phyloP scores from a whole-genome alignment of 1,140 invertebrate genomes.

The Potamilus streckersoni region DNA sequence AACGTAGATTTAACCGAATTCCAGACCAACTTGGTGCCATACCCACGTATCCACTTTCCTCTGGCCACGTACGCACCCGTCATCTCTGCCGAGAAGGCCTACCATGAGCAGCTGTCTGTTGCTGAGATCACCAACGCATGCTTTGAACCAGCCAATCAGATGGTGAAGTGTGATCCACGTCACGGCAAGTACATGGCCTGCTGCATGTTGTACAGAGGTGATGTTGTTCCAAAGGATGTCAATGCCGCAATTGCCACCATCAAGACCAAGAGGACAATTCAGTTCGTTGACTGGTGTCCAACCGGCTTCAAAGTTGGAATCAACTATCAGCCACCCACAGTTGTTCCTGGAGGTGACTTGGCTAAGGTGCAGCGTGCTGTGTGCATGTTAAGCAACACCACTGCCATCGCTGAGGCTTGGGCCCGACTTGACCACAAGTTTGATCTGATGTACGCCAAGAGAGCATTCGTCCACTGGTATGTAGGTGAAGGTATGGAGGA shows the following conservation, averaged over 20 bases:
- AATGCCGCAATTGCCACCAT: conserved; percentile 83
- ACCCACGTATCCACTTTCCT: conserved; percentile 66
- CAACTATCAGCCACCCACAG: conserved; percentile 69
- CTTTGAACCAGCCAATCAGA: conserved; percentile 84
- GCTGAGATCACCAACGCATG: conserved; percentile 78
- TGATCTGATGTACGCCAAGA: conserved; percentile 71
- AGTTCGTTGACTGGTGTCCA: conserved; percentile 37
- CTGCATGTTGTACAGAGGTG: conserved; percentile 62
- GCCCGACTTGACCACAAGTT: conserved; percentile 73
- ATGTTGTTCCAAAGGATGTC: conserved; percentile 81
- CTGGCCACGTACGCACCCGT: conserved; percentile 62
- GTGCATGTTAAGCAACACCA: conserved; percentile 79
- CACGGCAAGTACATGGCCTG: conserved; percentile 75
- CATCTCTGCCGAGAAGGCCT: conserved; percentile 64
- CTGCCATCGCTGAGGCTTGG: conserved; percentile 81
- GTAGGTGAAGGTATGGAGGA: conserved; percentile 84
- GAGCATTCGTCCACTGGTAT: conserved; percentile 75
- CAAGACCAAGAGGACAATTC: conserved; percentile 79
- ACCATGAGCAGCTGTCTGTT: conserved; percentile 68
- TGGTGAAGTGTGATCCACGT: conserved; percentile 44
- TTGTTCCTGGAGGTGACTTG: conserved; percentile 76
- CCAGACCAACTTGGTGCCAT: conserved; percentile 76
- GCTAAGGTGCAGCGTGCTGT: conserved; percentile 74
- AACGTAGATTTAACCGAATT: conserved; percentile 81
- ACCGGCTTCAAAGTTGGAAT: conserved; percentile 24